Evolutionary conservation across 2,113 vertebrate genomes (phyloP), one percentile per base, ranked within the genome.

Genomic region (Zosterops japonicus): DNA sequence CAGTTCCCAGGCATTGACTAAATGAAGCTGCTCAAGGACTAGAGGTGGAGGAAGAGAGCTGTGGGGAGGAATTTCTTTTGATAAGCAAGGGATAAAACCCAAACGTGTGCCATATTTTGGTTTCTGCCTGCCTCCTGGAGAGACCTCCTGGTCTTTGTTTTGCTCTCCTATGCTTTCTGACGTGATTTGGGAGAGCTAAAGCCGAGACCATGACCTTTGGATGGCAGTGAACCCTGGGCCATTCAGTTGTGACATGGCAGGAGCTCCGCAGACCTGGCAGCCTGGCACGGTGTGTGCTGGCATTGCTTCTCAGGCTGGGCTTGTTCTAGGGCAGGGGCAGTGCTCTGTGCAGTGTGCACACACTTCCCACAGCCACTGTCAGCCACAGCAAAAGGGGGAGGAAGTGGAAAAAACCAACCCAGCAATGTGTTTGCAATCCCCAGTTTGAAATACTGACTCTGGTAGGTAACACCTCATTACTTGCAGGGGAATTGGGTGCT

Each of bases 211-310:
- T 16, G 33, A 9, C 13, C 35, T 42, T n/a, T 42, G 72, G 41
- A 16, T 87, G 7, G 0, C 90, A 10, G 1, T 0, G 2, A 61
- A 18, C 12, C 16, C 46, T 1, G 3, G 29, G 15, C 10, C 28
- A 3, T 55, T 90, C 1, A 2, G 33, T 2, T 1, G 6, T 11
- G n/a, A 23, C 1, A 0, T 9, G 52, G 57, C 17, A 13, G 79
- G 56, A 83, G 52, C 56, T 85, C 74, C 20, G 33, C 78, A 78
- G 46, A 33, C 10, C 65, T 35, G 31, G n/a, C 2, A 5, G 29
- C 44, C 33, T 59, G 44, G 64, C 39, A 15, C 6, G 4, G 9
- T 5, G 16, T 1, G 8, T 70, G 23, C 39, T 68, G 42, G 49
- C 36, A 18, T 29, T 63, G 76, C 67, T 47, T 18, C 67, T 63